Percentiles rank a stretch among this genome's conserved stretches.
Conservation (phyloP, 2,113 vertebrate genomes). For the Vulpes lagopus region DNA sequence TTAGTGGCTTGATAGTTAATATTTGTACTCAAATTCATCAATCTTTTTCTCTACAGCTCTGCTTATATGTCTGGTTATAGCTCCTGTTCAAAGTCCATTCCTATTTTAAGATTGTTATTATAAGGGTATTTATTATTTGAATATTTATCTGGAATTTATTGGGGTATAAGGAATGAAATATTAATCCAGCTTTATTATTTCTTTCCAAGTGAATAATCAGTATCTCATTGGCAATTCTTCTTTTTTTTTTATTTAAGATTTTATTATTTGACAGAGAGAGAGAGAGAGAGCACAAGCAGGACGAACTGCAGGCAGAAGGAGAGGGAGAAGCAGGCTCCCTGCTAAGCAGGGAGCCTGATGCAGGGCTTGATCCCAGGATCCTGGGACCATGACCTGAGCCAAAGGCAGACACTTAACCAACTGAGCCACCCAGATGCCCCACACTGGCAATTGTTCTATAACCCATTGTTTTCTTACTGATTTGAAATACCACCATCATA, state of each 20-base stretch:
- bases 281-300: too few relatives aligned
- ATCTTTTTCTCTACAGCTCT: background rate
- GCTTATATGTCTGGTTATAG: background rate
- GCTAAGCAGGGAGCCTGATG: too few relatives aligned
- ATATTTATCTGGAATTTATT: slow-evolving; percentile 16
- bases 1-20: slow-evolving; percentile 15
- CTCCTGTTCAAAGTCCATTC: background rate
- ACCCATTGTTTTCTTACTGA: background rate
- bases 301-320: too few relatives aligned
- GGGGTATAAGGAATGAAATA: background rate
- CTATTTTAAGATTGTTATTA: slow-evolving; percentile 39
- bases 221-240: background rate
- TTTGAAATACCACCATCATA: slow-evolving; percentile 20
- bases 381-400: too few relatives aligned
- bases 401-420: too few relatives aligned
- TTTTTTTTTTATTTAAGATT: too few relatives aligned
- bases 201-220: background rate
- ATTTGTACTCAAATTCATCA: background rate
- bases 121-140: background rate
- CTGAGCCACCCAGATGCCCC: too few relatives aligned
- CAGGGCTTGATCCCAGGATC: too few relatives aligned
- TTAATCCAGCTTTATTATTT: slow-evolving; percentile 46
- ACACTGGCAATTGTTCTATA: slow-evolving; percentile 6
- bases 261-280: too few relatives aligned
- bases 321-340: too few relatives aligned